Conservation (phyloP, 2,888 invertebrate genomes). For the Azorinus chamasolen region DNA sequence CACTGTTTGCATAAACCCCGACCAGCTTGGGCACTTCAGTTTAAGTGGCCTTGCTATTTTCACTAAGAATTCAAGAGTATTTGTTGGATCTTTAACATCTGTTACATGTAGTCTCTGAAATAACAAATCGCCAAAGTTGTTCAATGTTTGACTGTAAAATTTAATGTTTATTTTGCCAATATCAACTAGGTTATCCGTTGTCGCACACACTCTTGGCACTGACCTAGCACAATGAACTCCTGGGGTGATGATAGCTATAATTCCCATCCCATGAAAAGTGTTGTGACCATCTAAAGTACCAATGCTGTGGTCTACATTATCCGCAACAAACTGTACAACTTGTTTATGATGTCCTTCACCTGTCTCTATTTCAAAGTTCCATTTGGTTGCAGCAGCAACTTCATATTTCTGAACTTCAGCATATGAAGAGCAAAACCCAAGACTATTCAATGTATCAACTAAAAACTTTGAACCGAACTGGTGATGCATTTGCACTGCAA, state of each 20-base stretch:
- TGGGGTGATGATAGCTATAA: too few species aligned
- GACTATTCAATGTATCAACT: constrained; percentile 6
- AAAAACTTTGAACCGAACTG: too few species aligned
- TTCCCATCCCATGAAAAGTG: too few species aligned
- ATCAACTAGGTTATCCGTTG: background rate
- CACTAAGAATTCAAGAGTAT: background rate
- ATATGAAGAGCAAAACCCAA: constrained; percentile 10
- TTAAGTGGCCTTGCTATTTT: too few species aligned
- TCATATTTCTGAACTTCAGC: too few species aligned
- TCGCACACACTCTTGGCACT: background rate
- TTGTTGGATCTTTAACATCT: background rate
- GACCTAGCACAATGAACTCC: background rate
- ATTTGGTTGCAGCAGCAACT: too few species aligned
- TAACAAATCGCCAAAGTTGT: background rate
- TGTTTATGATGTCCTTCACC: background rate
- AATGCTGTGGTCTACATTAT: constrained; percentile 7
- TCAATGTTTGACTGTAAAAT: too few species aligned
- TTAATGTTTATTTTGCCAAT: too few species aligned
- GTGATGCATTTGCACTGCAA: too few species aligned
- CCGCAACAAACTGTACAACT: background rate
- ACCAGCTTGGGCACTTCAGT: constrained; percentile 8
- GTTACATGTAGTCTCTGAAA: background rate
- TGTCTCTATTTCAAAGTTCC: too few species aligned
- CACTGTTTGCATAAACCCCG: constrained; percentile 16
- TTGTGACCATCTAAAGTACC: constrained; percentile 2